Conservation (phyloP, 2,888 invertebrate genomes). For the Troides oblongomaculatus region DNA sequence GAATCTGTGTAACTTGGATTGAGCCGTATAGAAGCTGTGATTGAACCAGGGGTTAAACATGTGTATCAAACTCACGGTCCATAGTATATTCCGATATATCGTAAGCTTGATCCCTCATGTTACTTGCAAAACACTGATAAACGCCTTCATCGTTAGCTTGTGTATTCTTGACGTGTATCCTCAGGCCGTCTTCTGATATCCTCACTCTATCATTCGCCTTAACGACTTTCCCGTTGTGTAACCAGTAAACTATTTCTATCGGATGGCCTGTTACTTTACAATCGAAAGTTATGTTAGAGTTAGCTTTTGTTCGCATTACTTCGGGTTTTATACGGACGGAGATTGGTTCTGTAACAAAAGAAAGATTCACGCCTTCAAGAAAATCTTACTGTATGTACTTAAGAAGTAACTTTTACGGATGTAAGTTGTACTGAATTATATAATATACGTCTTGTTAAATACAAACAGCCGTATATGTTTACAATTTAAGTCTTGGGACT, state of each 20-base stretch:
- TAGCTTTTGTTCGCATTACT: conserved; percentile 89
- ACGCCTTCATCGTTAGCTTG: conserved; percentile 92
- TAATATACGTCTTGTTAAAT: not conserved
- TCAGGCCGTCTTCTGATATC: conserved; percentile 71
- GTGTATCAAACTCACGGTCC: conserved; percentile 81
- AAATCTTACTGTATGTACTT: not conserved
- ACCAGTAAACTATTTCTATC: conserved; percentile 88
- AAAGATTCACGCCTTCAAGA: conserved; percentile 18
- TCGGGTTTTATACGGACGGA: conserved; percentile 90
- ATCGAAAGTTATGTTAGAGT: conserved; percentile 90
- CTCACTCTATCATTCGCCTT: conserved; percentile 80
- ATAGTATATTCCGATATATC: conserved; percentile 89
- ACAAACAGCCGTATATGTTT: not conserved
- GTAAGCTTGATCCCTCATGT: conserved; percentile 91
- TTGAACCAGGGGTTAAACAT: not conserved
- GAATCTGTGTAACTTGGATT: too few relatives aligned
- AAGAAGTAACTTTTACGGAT: not conserved
- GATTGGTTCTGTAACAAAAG: conserved; percentile 83
- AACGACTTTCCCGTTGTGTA: conserved; percentile 86
- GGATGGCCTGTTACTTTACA: conserved; percentile 94
- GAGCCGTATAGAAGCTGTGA: not conserved
- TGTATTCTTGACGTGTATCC: conserved; percentile 83
- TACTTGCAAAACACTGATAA: conserved; percentile 94
- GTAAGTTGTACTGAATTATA: not conserved
- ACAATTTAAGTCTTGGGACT: too few relatives aligned